Percentiles rank a stretch among this genome's conserved stretches.
phyloP scores from a whole-genome alignment of 2,888 invertebrate genomes.

The Napeogenes sylphis region DNA sequence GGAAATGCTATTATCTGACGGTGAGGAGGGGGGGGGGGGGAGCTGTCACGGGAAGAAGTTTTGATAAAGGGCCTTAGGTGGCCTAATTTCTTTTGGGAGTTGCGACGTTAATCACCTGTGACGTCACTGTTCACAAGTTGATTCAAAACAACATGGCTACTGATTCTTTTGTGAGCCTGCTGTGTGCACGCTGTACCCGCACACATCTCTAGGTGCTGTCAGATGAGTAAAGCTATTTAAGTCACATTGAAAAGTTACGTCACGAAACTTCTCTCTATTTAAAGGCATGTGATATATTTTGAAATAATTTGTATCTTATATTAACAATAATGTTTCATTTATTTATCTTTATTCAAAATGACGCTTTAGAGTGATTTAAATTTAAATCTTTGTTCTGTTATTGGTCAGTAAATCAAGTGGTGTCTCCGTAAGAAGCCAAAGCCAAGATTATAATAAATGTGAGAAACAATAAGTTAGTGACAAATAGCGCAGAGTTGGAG shows the following conservation, averaged over 20 bases:
- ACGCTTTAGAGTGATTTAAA: not conserved
- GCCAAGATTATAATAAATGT: conserved; percentile 18
- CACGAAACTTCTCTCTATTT: not conserved
- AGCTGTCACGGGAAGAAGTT: conserved; percentile 32
- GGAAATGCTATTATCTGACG: conserved; percentile 40
- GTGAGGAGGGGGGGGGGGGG: conserved; percentile 18
- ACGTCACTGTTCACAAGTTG: conserved; percentile 14
- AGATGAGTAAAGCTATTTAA: not conserved
- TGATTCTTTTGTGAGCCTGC: conserved; percentile 2
- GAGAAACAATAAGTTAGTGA: conserved; percentile 25
- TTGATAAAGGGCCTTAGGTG: conserved; percentile 27
- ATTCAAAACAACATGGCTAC: conserved; percentile 17
- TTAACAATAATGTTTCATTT: not conserved
- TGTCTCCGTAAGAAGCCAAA: conserved; percentile 10
- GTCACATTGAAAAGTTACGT: not conserved
- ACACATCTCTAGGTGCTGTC: not conserved
- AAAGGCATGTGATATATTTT: no score
- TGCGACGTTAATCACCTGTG: conserved; percentile 21
- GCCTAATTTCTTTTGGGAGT: conserved; percentile 28
- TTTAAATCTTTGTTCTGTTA: conserved; percentile 4
- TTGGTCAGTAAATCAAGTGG: conserved; percentile 14
- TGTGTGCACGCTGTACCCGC: not conserved
- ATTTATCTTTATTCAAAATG: not conserved
- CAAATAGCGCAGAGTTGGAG: conserved; percentile 21
- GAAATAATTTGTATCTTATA: no score